Evolutionary conservation across 2,888 invertebrate species (phyloP), one percentile per base, ranked within the genome.

Genomic region (Drosophila stalkeri): DNA sequence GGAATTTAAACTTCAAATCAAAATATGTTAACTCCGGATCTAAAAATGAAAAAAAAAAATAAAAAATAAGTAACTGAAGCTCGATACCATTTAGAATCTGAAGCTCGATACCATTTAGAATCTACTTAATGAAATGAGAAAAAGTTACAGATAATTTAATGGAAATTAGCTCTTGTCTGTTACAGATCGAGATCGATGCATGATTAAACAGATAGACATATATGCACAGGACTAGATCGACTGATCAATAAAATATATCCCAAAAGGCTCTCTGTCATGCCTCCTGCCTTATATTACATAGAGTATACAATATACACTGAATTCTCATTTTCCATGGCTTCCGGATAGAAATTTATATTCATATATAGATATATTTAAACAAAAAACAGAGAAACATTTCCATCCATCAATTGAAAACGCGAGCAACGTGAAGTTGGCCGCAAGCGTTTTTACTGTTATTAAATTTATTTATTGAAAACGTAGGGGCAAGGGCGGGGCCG

Each of bases 391-490:
- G 35, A 35, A 56, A 7, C 8, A 41, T 46, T 49, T 33, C 16
- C 39, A 60, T 27, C 3, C 18, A 31, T 12, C 39, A 31, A 43
- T 14, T 35, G 0, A 3, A 23, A 54, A 9, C 51, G 47, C 20
- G 23, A 47, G 23, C 18, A 60, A 62, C 64, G 52, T 61, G 47
- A 64, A 82, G 54, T 76, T 71, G 55, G 55, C 88, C 64, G 76
- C 69, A 27, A 35, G 83, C 81, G 47, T 63, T 64, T 82, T 74
- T 57, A 64, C 46, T 64, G 69, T 77, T 83, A 88, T 88, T 75
- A 69, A 77, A 77, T 84, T 86, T 81, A 86, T 85, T 84, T 85
- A 88, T 84, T 86, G 86, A 76, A 79, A 85, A 41, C 62, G 55
- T 39, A 44, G 20, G 56, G 27, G 51, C 51, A 14, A 51, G 43